Base-by-base conservation (phyloP, 2,888 invertebrate species). In the Drosophila neonasuta region DNA sequence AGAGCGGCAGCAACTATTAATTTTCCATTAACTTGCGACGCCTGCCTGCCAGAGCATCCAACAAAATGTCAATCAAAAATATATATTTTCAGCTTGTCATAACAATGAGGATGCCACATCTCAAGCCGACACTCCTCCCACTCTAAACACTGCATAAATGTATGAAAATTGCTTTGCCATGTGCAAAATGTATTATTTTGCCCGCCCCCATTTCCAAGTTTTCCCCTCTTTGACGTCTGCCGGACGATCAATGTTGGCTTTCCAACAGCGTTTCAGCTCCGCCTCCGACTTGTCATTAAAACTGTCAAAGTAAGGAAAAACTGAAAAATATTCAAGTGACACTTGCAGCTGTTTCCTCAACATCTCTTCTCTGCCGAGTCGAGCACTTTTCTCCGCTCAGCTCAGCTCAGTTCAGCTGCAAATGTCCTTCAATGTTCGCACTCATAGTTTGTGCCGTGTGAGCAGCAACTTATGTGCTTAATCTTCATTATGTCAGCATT, bases 291-390 rank as follows among this genome's bases (percentile, higher is more conserved):
- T 68, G 74, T 78, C 71, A 77, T 77, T 79, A 77, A 77, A 79
- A 77, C 71, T 79, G 78, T 77, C 79, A 74, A 50, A 71, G 61
- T 50, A 36, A 46, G 39, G 49, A 55, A 50, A 67, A 68, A 55
- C 66, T 70, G 73, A 57, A 71, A 68, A 74, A 57, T 67, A 29
- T 34, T 60, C 58, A 63, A 77, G 77, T 79, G 79, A 77, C 79
- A 79, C 69, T 77, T 79, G 79, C 77, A 79, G 79, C 79, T 79
- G 79, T 68, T 68, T 64, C 56, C 71, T 51, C 67, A 51, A 58
- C 54, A 32, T 52, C 55, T 64, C 41, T 58, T 55, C 68, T 46
- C 55, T 24, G 48, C 54, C 32, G 32, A 58, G 59, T 65, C 45
- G 20, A 56, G 56, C 46, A 59, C 42, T 36, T 24, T 6, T 49